Evolutionary conservation across 2,113 vertebrate genomes (phyloP).

Genomic region (Sprattus sprattus): DNA sequence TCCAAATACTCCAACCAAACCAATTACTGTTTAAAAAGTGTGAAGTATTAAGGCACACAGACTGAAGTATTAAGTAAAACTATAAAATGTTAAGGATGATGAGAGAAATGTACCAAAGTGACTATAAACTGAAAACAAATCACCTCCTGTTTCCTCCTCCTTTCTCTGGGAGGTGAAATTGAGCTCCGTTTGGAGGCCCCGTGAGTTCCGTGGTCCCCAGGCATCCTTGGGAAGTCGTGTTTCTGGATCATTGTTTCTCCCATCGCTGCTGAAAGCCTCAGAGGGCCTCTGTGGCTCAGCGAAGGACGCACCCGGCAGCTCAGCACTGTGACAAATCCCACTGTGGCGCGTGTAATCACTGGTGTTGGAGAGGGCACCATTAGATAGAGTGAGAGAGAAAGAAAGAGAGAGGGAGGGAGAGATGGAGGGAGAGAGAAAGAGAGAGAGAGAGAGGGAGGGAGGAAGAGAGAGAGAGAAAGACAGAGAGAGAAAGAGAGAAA

Average conservation of each 20-base stretch:
- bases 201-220: too few species aligned
- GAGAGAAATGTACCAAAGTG: too few species aligned
- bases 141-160: neutral
- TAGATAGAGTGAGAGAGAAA: neutral
- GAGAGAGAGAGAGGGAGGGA: neutral
- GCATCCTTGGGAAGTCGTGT: neutral
- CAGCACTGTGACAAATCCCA: neutral
- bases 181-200: neutral
- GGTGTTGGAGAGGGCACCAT: neutral
- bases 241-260: neutral
- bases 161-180: neutral
- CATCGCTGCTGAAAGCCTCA: neutral
- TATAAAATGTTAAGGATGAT: too few species aligned
- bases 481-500: neutral
- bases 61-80: too few species aligned
- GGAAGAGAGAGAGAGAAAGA: neutral
- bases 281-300: neutral
- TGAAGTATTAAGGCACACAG: too few species aligned
- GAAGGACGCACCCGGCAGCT: neutral
- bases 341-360: neutral
- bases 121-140: neutral
- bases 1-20: too few species aligned
- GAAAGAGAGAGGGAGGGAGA: neutral
- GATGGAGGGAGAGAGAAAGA: neutral
- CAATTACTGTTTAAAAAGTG: too few species aligned